Percentiles rank a stretch among this genome's conserved stretches.
Conservation (phyloP, 2,888 invertebrate genomes). For the Ctenicera cuprea region DNA sequence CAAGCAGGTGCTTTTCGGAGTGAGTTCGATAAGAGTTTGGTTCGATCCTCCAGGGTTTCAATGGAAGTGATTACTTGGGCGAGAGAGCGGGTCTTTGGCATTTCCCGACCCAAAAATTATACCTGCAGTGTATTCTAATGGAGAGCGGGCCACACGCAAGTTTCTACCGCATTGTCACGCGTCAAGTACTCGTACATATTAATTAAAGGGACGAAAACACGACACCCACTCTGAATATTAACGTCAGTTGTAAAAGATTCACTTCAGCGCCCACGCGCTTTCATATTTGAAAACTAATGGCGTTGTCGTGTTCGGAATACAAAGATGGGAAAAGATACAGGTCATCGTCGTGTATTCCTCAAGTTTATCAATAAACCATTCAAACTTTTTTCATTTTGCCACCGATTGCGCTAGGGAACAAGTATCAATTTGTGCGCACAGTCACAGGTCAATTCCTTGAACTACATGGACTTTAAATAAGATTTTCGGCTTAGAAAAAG, state of each 20-base stretch:
- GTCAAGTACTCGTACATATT: conserved; percentile 53
- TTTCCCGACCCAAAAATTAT: conserved; percentile 43
- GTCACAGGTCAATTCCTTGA: conserved; percentile 38
- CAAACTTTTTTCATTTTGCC: conserved; percentile 50
- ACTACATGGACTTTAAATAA: conserved; percentile 32
- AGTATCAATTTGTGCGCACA: conserved; percentile 43
- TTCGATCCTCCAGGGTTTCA: conserved; percentile 46
- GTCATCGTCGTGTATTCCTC: conserved; percentile 38
- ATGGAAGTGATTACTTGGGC: conserved; percentile 50
- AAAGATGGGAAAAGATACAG: conserved; percentile 31
- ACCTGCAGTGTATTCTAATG: conserved; percentile 51
- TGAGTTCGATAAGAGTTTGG: conserved; percentile 50
- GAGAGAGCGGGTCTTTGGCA: conserved; percentile 29
- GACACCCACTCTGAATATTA: conserved; percentile 53
- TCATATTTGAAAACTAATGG: conserved; percentile 53
- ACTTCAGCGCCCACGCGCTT: conserved; percentile 47
- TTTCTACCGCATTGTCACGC: conserved; percentile 51
- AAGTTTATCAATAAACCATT: conserved; percentile 51
- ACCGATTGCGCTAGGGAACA: conserved; percentile 33
- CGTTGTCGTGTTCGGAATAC: conserved; percentile 50
- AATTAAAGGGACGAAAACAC: conserved; percentile 53
- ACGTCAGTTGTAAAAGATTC: conserved; percentile 51
- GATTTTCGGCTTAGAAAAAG: conserved; percentile 29
- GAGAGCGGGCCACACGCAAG: conserved; percentile 45
- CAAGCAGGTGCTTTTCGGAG: conserved; percentile 48